These are phyloP conservation scores for Charaxes varanes DNA, from an alignment of 1,140 invertebrate genomes.

Conservation along the genomic window DNA sequence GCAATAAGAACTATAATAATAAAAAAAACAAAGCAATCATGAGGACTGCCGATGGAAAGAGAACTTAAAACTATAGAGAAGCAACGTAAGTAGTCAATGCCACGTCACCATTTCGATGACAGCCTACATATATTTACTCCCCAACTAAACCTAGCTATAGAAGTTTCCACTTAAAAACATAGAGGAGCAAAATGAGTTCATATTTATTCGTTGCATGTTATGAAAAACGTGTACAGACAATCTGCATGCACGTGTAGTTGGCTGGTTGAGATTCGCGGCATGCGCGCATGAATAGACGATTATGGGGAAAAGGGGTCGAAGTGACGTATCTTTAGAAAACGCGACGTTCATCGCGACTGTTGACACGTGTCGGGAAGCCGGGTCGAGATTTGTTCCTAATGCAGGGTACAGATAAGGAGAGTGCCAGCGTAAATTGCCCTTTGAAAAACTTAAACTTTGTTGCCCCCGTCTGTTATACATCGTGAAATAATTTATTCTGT, in stretches of 20 bases:
- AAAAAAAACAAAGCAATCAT: too few species aligned
- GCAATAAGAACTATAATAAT: too few species aligned
- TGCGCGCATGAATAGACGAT: constrained; percentile 50
- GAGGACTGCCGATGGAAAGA: too few species aligned
- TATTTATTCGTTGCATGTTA: constrained; percentile 19
- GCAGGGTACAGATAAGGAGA: constrained; percentile 11
- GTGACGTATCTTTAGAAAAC: constrained; percentile 38
- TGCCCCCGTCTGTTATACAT: too few species aligned
- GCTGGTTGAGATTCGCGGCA: constrained; percentile 44
- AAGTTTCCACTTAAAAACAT: too few species aligned
- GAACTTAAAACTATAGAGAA: too few species aligned
- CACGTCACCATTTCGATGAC: too few species aligned
- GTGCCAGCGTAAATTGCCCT: background rate
- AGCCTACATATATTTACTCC: too few species aligned
- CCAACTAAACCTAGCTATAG: too few species aligned
- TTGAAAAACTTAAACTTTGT: background rate
- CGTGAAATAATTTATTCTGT: too few species aligned
- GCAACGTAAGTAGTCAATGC: too few species aligned
- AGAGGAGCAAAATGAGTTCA: too few species aligned
- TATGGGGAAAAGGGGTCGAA: constrained; percentile 50
- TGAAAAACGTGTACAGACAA: constrained; percentile 30
- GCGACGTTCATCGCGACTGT: constrained; percentile 29
- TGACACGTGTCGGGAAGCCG: constrained; percentile 23
- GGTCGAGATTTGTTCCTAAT: constrained; percentile 18
- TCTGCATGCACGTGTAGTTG: constrained; percentile 26